Evolutionary conservation across 2,113 vertebrate species (phyloP).

Genomic region (Psilopogon haemacephalus): DNA sequence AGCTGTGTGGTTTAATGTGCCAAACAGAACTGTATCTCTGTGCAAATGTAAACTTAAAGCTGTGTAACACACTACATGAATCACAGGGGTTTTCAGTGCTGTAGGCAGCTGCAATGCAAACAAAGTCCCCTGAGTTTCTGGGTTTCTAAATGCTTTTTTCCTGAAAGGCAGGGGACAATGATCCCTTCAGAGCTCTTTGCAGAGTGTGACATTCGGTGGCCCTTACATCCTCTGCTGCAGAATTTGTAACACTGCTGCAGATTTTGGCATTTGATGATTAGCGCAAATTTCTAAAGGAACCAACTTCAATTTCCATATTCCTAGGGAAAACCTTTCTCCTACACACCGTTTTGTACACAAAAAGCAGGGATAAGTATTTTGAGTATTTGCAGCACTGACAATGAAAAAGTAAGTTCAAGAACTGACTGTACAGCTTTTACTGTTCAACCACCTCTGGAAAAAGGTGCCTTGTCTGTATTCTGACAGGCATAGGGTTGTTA

Average conservation of each 20-base stretch:
- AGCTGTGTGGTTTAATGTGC: not conserved
- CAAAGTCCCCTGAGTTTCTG: not conserved
- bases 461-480: not conserved
- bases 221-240: not conserved
- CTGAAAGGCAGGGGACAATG: not conserved
- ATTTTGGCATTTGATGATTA: not conserved
- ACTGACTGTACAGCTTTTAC: not conserved
- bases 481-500: not conserved
- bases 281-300: not conserved
- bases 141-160: not conserved
- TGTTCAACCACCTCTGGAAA: not conserved
- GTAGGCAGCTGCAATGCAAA: not conserved
- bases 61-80: not conserved
- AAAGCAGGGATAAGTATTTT: not conserved
- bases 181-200: not conserved
- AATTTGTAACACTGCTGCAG: not conserved
- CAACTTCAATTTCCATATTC: not conserved
- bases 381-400: accelerated
- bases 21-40: accelerated
- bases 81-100: not conserved
- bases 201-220: not conserved
- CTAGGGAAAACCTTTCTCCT: not conserved
- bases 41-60: not conserved
- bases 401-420: not conserved
- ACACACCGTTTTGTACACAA: not conserved